Conservation (phyloP, 2,888 invertebrate genomes). For the Heteropelma amictum region DNA sequence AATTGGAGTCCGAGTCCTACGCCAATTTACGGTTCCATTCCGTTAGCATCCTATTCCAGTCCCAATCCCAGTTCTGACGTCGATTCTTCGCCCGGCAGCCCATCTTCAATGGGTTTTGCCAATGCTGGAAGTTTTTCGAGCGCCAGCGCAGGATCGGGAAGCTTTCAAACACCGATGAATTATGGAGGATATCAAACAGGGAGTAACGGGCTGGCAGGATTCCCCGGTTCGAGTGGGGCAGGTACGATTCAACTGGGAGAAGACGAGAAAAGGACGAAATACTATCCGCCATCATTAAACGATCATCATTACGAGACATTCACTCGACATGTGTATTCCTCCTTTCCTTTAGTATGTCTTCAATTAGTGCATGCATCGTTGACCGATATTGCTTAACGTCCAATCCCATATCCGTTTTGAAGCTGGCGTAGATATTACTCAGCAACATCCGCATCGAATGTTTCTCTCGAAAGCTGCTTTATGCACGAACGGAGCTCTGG, state of each 20-base stretch:
- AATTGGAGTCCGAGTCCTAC: slow-evolving; percentile 18
- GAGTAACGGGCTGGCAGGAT: slow-evolving; percentile 48
- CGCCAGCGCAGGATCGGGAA: slow-evolving; percentile 48
- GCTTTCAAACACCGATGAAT: slow-evolving; percentile 50
- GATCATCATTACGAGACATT: slow-evolving; percentile 34
- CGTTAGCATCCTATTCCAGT: neutral
- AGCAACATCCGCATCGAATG: neutral
- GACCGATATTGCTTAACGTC: slow-evolving; percentile 24
- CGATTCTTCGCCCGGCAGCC: slow-evolving; percentile 27
- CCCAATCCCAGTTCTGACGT: slow-evolving; percentile 32
- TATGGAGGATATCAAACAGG: slow-evolving; percentile 48
- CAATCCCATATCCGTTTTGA: neutral
- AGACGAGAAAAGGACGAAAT: slow-evolving; percentile 38
- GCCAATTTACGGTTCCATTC: slow-evolving; percentile 1
- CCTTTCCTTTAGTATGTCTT: neutral
- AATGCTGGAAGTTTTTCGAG: slow-evolving; percentile 58
- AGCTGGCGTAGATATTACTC: slow-evolving; percentile 3
- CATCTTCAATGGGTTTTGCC: slow-evolving; percentile 47
- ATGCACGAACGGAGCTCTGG: slow-evolving; percentile 12
- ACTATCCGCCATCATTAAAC: slow-evolving; percentile 40
- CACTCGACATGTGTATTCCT: slow-evolving; percentile 16
- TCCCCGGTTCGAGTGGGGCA: slow-evolving; percentile 48
- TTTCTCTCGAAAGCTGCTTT: neutral
- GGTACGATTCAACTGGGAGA: slow-evolving; percentile 52
- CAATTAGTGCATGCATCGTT: slow-evolving; percentile 47